These are phyloP conservation scores for Apolygus lucorum DNA, from an alignment of 1,140 invertebrate genomes.

Conservation along the genomic window DNA sequence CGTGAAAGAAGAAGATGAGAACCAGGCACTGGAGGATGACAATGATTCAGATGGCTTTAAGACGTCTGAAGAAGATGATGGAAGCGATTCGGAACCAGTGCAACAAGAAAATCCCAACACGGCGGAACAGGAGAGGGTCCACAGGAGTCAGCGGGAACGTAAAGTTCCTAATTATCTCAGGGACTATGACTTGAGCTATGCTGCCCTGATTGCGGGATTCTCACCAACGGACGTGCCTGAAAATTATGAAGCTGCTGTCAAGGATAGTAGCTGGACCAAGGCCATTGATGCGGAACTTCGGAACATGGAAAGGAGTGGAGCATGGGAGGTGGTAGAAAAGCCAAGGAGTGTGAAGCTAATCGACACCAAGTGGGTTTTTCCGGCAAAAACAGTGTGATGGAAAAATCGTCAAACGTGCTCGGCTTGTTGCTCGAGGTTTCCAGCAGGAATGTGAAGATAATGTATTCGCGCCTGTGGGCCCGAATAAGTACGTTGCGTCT, in stretches of 20 bases:
- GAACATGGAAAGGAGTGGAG: background rate
- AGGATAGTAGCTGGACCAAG: background rate
- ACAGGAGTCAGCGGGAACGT: background rate
- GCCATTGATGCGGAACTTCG: background rate
- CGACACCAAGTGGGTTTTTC: conserved; percentile 8
- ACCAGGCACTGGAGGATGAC: background rate
- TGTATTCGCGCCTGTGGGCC: conserved; percentile 38
- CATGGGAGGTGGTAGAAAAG: conserved; percentile 1
- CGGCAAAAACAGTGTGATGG: background rate
- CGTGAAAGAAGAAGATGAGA: background rate
- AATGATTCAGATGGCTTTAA: background rate
- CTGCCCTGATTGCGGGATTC: background rate
- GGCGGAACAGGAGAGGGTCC: background rate
- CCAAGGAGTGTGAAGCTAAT: background rate
- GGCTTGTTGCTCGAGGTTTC: conserved; percentile 7
- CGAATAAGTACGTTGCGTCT: conserved; percentile 36
- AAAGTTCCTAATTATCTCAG: background rate
- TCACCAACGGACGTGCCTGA: background rate
- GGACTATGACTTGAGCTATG: background rate
- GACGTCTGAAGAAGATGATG: background rate
- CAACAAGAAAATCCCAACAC: no score
- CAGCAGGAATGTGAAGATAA: conserved; percentile 27
- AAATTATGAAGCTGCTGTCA: background rate
- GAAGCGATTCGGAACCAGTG: no score
- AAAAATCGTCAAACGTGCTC: background rate